Conservation (phyloP, 2,888 invertebrate species). For the Plebejus anna region DNA sequence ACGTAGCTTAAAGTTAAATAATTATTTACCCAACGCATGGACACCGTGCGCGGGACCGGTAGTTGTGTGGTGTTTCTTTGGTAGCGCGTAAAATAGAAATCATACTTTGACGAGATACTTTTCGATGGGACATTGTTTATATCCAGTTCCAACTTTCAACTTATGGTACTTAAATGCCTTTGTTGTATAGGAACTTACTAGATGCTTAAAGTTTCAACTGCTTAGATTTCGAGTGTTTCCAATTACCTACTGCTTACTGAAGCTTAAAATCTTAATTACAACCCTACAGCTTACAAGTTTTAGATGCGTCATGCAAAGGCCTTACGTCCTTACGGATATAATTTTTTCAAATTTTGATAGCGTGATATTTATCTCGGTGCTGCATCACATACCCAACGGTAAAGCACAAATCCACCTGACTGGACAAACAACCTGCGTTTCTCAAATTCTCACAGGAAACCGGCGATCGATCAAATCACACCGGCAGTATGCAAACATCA, state of each 20-base stretch:
- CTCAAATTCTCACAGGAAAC: constrained; percentile 75
- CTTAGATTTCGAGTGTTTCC: neutral
- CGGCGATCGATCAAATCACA: constrained; percentile 70
- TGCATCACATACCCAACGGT: constrained; percentile 60
- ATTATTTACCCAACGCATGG: too few species aligned
- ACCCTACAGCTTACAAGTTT: neutral
- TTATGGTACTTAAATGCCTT: neutral
- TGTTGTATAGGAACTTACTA: neutral
- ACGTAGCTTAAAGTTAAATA: too few species aligned
- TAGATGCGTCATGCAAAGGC: neutral
- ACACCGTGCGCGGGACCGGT: too few species aligned
- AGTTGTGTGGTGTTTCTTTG: too few species aligned
- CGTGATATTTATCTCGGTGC: constrained; percentile 37
- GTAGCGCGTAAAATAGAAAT: neutral
- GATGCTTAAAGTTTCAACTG: too few species aligned
- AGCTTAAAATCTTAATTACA: neutral
- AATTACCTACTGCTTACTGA: neutral
- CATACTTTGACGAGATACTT: too few species aligned
- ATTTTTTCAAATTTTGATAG: neutral
- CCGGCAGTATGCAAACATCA: constrained; percentile 66
- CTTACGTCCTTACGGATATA: neutral
- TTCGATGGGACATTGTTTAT: too few species aligned
- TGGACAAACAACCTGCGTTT: constrained; percentile 69
- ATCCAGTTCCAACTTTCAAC: too few species aligned
- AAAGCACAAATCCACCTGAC: constrained; percentile 61